Conservation (phyloP, 2,888 invertebrate genomes). For the Monochamus alternatus region DNA sequence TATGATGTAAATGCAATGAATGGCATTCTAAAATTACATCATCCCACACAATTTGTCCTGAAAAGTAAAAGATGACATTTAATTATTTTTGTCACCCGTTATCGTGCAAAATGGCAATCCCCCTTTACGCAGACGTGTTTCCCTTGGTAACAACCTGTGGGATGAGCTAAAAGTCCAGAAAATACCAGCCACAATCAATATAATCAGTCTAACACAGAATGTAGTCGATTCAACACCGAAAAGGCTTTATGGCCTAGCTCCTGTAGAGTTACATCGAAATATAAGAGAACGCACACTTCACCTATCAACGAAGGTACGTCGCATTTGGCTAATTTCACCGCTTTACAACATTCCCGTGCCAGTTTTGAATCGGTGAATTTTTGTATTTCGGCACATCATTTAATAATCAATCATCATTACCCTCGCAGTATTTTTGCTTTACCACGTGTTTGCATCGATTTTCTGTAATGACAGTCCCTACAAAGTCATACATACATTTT, state of each 20-base stretch:
- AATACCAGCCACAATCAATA: conserved; percentile 49
- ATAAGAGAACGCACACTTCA: conserved; percentile 15
- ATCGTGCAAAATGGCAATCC: neutral
- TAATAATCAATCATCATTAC: too few species aligned
- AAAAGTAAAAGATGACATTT: neutral
- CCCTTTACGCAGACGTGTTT: conserved; percentile 38
- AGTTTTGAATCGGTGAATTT: too few species aligned
- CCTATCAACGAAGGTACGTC: conserved; percentile 38
- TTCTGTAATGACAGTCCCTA: neutral
- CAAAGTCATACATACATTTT: neutral
- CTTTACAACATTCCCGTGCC: neutral
- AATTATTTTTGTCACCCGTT: conserved; percentile 14
- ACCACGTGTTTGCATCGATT: conserved; percentile 26
- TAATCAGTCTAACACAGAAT: conserved; percentile 65
- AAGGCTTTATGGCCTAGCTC: conserved; percentile 56
- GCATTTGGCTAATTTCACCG: neutral
- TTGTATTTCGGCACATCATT: too few species aligned
- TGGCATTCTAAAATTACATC: too few species aligned
- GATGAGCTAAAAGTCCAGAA: conserved; percentile 31
- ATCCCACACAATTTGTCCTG: too few species aligned
- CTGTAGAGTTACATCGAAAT: conserved; percentile 14
- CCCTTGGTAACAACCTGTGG: conserved; percentile 39
- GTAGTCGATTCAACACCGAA: conserved; percentile 62
- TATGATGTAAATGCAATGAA: too few species aligned
- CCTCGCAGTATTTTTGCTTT: neutral